Conservation (phyloP, 2,113 vertebrate genomes). For the Gallinago jamesoni region DNA sequence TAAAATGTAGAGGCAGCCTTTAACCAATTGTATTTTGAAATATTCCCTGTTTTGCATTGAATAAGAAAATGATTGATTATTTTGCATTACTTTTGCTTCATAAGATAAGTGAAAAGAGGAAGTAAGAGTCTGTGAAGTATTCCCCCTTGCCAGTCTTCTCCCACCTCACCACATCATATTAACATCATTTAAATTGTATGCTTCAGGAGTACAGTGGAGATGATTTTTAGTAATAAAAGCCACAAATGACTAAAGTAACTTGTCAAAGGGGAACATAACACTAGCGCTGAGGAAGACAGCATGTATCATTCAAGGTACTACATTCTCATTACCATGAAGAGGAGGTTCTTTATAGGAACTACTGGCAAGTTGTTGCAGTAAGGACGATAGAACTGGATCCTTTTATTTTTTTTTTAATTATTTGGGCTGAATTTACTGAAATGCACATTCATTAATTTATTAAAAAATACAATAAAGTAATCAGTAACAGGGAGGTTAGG, state of each 20-base stretch:
- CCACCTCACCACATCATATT: not conserved
- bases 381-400: not conserved
- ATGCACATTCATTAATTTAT: not conserved
- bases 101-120: not conserved
- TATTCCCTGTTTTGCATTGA: not conserved
- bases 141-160: not conserved
- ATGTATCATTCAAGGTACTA: not conserved
- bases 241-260: not conserved
- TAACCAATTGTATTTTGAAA: not conserved
- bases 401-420: not conserved
- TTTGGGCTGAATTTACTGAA: not conserved
- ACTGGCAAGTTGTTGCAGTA: not conserved
- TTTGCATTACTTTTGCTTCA: not conserved
- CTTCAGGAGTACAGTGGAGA: not conserved
- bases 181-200: rapidly evolving
- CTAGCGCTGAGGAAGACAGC: not conserved
- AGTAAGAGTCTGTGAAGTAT: not conserved
- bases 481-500: not conserved
- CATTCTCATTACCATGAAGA: not conserved
- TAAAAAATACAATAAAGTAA: not conserved
- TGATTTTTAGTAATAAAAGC: not conserved
- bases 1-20: not conserved
- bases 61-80: not conserved
- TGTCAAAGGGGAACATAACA: not conserved
- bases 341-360: not conserved